Evolutionary conservation across 2,888 invertebrate species (phyloP).

Genomic region (Brenthis hecate): DNA sequence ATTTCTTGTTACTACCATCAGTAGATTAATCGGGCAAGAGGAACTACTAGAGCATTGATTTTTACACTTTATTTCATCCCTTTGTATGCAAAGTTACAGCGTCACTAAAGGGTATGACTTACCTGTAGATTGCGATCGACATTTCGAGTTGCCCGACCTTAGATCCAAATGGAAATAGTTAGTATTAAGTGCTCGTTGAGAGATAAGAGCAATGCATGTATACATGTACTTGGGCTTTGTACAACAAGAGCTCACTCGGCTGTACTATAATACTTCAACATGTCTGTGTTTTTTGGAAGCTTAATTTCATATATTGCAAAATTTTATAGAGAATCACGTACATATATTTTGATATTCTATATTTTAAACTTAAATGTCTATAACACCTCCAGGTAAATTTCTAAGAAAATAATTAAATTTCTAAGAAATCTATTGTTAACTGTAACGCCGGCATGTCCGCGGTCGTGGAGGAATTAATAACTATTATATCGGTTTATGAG

Average conservation of each 20-base stretch:
- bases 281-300: not conserved
- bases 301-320: not conserved
- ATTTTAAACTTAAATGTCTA: too few species aligned
- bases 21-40: too few species aligned
- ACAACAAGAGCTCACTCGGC: not conserved
- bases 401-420: too few species aligned
- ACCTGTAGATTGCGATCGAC: conserved; percentile 11
- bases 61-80: not conserved
- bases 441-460: too few species aligned
- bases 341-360: too few species aligned
- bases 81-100: not conserved
- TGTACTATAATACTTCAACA: not conserved
- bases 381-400: too few species aligned
- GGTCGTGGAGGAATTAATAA: not conserved
- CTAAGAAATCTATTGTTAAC: too few species aligned
- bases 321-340: too few species aligned
- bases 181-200: conserved; percentile 5
- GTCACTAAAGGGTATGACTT: not conserved
- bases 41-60: too few species aligned
- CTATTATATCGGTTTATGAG: not conserved
- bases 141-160: conserved; percentile 11
- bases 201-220: conserved; percentile 3
- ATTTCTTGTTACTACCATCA: too few species aligned
- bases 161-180: conserved; percentile 16
- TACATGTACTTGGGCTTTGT: not conserved